Conservation (phyloP, 2,797 vertebrate species). For the Dendrocincla tyrannina region DNA sequence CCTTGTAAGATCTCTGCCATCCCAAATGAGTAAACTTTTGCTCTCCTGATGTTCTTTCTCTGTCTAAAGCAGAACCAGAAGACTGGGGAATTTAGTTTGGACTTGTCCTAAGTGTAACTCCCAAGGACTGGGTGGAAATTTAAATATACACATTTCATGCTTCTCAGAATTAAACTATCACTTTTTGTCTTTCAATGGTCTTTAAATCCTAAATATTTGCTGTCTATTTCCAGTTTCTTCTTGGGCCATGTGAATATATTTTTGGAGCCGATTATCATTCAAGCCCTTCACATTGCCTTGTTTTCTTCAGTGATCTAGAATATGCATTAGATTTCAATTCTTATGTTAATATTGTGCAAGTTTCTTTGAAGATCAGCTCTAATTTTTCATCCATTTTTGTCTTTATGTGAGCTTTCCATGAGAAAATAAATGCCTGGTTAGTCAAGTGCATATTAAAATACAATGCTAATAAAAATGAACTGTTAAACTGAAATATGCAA, state of each 20-base stretch:
- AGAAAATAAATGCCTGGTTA: constrained; percentile 11
- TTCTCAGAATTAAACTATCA: not conserved
- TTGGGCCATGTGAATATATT: not conserved
- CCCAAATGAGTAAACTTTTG: not conserved
- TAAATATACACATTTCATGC: not conserved
- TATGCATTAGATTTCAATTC: constrained; percentile 16
- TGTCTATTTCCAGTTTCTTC: not conserved
- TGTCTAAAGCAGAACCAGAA: not conserved
- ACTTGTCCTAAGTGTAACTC: not conserved
- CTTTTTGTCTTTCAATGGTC: not conserved
- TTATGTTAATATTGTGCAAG: not conserved
- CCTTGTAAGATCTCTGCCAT: not conserved
- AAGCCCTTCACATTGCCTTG: not conserved
- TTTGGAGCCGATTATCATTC: not conserved
- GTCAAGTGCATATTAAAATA: not conserved
- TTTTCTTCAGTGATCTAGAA: constrained; percentile 21
- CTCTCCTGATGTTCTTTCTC: accelerated
- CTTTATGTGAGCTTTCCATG: not conserved
- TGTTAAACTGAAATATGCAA: not conserved
- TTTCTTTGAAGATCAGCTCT: constrained; percentile 25
- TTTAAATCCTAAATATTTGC: not conserved
- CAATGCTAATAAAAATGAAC: not conserved
- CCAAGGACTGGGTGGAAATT: not conserved
- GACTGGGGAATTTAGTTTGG: not conserved
- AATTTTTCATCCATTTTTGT: constrained; percentile 2